Base-by-base conservation (phyloP, 2,888 invertebrate species). In the Microctonus aethiopoides region DNA sequence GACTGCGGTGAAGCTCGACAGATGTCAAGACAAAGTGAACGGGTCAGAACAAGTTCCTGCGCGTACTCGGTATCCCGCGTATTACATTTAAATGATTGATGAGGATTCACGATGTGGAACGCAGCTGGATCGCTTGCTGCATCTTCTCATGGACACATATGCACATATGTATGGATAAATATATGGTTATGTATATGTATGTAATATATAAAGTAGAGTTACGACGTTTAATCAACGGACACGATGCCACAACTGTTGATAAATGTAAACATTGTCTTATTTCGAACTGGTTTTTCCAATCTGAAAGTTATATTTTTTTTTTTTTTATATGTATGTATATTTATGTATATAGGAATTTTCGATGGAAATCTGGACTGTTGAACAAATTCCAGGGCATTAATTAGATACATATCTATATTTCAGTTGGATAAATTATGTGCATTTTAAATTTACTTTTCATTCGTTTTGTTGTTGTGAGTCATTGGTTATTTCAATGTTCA, bases 41-140 rank as follows among this genome's bases (percentile, higher is more conserved):
- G 56, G 60, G 54, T 29, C 46, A 13, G 36, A 66, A 63, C 13
- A 62, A 13, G 59, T 57, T 29, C 7, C 9, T 32, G 67, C 51
- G 7, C 24, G 66, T 34, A 39, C 26, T 34, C 26, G 69, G 71
- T 65, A 70, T 72, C 68, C 76, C 67, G 72, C 70, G 80, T 77
- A 81, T 79, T 82, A 83, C 80, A 82, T 83, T 83, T 81, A 79
- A 80, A 83, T 85, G 85, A 85, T 85, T 85, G 84, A 85, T 85
- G 85, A 84, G 79, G 78, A 80, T 79, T 79, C 79, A 77, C 79
- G 79, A 84, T 82, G 84, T 81, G 80, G 79, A 81, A 83, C 84
- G 76, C 84, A 84, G 82, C 83, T 82, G 84, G 83, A 79, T 73
- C 72, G 69, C 70, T 70, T 56, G 74, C 54, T 69, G 75, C 75